Evolutionary conservation across 2,113 vertebrate genomes (phyloP).

Genomic region (Eonycteris spelaea): DNA sequence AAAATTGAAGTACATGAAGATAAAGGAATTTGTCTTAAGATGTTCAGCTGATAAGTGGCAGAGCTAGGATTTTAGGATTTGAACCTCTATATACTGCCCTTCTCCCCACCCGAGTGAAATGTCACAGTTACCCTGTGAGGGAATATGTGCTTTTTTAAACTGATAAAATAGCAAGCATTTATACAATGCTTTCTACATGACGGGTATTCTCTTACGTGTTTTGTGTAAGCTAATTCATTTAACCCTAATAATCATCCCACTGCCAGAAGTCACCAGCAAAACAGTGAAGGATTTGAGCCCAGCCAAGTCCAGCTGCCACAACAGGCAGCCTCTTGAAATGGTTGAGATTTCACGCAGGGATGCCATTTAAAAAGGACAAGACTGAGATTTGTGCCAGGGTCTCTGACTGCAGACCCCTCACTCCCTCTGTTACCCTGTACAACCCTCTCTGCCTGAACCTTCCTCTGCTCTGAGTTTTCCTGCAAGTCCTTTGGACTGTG

Average conservation of each 20-base stretch:
- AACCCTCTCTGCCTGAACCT: neutral
- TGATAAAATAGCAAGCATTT: neutral
- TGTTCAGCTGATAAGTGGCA: neutral
- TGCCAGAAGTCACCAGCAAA: neutral
- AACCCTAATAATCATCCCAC: neutral
- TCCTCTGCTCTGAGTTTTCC: neutral
- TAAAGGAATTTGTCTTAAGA: neutral
- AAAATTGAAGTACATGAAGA: neutral
- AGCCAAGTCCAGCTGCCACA: neutral
- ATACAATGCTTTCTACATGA: neutral
- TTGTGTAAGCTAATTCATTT: neutral
- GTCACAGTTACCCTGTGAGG: neutral
- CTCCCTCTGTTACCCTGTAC: neutral
- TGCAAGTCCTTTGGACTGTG: neutral
- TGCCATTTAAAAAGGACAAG: neutral
- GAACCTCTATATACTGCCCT: neutral
- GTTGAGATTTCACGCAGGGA: neutral
- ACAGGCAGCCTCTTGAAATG: neutral
- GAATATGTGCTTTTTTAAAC: neutral
- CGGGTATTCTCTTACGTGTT: neutral
- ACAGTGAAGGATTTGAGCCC: neutral
- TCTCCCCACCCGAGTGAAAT: neutral
- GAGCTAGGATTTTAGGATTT: neutral
- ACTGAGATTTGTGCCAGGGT: neutral
- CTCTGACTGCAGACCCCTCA: neutral